Base-by-base conservation (phyloP, 2,888 invertebrate species). In the Bellardia pandia region DNA sequence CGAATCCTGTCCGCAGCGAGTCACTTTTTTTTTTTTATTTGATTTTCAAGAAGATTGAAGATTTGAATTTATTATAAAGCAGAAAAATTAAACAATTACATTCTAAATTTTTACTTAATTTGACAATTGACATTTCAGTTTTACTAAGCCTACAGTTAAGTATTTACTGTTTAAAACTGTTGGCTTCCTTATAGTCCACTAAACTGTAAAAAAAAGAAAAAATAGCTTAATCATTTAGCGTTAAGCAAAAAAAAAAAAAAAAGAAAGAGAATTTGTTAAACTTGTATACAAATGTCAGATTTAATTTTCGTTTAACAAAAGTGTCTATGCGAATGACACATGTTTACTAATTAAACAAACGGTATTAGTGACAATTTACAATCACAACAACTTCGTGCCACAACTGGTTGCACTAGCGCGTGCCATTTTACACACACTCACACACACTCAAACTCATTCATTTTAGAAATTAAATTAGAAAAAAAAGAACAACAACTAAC, bases 1-100 rank as follows among this genome's bases (percentile, higher is more conserved):
- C 96, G 96, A 96, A 96, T 96, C 96, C 96, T 96, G 96, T 96
- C 96, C 96, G 96, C 96, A 96, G 96, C 96, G 96, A 82, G 7
- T 89, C 1, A 33, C 6, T 30, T 30, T 42, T 23, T 58, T 45
- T 37, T 23, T 60, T 37, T 37, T 75, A 2, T 6, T 53, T 23
- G 23, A 23, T 23, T 51, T 51, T 51, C 3, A 48, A 14, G 14
- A 14, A 48, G 9, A 42, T 42, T 42, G 3, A 4, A 42, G 1
- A 33, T 33, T 33, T 33, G 3, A 3, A 33, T 1, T 37, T 37
- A 5, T 37, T 37, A 5, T 37, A 37, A 37, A 37, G 37, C 3
- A 37, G 4, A 37, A 37, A 37, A 37, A 37, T 5, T 37, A 37
- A 4, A 37, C 37, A 37, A 37, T 37, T 37, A 37, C 37, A 37